A percentile compares a stretch with the other conserved stretches of the same genome.
phyloP scores from a whole-genome alignment of 2,797 vertebrate species.

The Tapera naevia region DNA sequence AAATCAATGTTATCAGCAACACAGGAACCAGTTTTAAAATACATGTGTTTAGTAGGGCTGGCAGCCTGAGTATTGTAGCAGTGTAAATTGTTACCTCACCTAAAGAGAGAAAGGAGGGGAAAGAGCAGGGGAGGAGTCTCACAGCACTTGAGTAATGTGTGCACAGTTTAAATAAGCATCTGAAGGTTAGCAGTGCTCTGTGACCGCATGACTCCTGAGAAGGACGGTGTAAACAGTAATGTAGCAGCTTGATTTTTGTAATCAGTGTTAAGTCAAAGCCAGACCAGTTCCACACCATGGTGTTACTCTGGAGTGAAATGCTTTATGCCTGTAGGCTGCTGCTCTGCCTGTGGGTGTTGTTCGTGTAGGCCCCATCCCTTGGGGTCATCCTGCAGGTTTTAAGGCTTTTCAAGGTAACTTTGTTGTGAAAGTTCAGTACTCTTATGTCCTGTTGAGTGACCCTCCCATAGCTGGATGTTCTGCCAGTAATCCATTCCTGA shows the following conservation, averaged over 20 bases:
- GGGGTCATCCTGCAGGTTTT: neutral
- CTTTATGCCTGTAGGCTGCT: neutral
- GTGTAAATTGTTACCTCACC: neutral
- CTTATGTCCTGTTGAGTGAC: neutral
- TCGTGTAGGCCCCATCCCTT: neutral
- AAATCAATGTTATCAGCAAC: slow-evolving; percentile 12
- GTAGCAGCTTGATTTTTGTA: neutral
- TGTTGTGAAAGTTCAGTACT: neutral
- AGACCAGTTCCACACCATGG: rapidly evolving
- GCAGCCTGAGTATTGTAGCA: neutral
- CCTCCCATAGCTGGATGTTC: neutral
- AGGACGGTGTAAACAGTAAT: neutral
- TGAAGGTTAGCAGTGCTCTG: neutral
- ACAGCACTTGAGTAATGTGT: neutral
- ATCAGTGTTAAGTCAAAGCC: neutral
- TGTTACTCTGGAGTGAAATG: neutral
- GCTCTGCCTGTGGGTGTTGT: neutral
- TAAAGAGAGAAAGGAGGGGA: neutral
- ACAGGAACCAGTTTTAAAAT: neutral
- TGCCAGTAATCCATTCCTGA: neutral
- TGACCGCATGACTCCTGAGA: neutral
- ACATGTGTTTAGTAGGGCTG: neutral
- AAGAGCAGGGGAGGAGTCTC: neutral
- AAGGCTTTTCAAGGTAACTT: neutral
- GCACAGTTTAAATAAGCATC: neutral